These are phyloP conservation scores for Sarcophilus harrisii DNA, from an alignment of 2,797 vertebrate genomes.

Conservation along the genomic window DNA sequence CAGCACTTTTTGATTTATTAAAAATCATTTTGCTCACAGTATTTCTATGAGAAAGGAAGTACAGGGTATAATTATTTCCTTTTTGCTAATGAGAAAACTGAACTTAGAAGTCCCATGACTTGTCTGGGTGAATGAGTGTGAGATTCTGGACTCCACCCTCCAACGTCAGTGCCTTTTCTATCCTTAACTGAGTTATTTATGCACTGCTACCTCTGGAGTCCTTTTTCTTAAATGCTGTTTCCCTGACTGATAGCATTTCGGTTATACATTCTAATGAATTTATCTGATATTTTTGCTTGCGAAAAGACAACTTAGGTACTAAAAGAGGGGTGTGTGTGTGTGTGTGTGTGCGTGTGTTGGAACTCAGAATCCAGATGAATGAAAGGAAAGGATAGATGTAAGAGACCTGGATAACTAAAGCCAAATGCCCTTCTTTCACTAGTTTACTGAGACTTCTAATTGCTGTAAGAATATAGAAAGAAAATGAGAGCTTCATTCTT, in stretches of 20 bases:
- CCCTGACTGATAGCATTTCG: not conserved
- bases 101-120: not conserved
- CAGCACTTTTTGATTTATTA: not conserved
- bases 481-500: conserved; percentile 33
- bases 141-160: not conserved
- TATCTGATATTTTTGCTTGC: not conserved
- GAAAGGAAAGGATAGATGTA: not conserved
- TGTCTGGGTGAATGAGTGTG: not conserved
- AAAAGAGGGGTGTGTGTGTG: not conserved
- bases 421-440: conserved; percentile 8
- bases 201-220: not conserved
- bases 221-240: not conserved
- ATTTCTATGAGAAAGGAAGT: not conserved
- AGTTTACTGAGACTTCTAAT: not conserved
- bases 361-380: not conserved
- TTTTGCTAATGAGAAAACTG: not conserved
- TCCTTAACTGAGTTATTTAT: not conserved
- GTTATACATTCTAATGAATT: not conserved
- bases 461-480: accelerated
- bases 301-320: not conserved
- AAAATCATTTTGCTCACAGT: not conserved
- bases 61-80: not conserved
- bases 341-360: not conserved
- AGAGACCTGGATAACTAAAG: not conserved
- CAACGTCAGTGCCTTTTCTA: not conserved